Conservation (phyloP, 1,140 invertebrate species). For the Trachelipus rathkii region DNA sequence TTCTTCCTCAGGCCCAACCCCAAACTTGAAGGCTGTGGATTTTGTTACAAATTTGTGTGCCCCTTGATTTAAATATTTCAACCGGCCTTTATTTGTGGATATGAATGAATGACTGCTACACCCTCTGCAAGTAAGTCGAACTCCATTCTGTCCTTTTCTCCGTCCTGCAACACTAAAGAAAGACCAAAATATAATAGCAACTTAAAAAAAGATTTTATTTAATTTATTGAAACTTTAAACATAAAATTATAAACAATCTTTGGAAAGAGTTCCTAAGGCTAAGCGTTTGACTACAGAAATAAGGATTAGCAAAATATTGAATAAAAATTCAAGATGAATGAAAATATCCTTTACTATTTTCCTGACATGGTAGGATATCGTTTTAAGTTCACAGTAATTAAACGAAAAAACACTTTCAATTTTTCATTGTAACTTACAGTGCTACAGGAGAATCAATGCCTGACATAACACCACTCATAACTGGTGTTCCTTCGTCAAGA, state of each 20-base stretch:
- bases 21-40: slow-evolving; percentile 56
- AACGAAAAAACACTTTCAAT: too few species aligned
- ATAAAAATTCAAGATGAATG: too few species aligned
- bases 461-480: slow-evolving; percentile 51
- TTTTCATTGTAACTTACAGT: slow-evolving; percentile 45
- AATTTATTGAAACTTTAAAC: too few species aligned
- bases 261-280: too few species aligned
- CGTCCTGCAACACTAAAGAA: slow-evolving; percentile 50
- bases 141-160: slow-evolving; percentile 57
- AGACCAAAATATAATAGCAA: too few species aligned
- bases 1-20: slow-evolving; percentile 54
- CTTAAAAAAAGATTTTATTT: too few species aligned
- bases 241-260: too few species aligned
- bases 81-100: slow-evolving; percentile 56
- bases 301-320: too few species aligned
- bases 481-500: slow-evolving; percentile 57
- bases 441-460: slow-evolving; percentile 53
- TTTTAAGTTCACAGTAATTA: too few species aligned
- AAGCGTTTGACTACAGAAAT: too few species aligned
- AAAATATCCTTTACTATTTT: too few species aligned
- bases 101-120: slow-evolving; percentile 57
- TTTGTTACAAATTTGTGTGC: slow-evolving; percentile 52
- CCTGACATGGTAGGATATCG: too few species aligned
- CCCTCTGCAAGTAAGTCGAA: slow-evolving; percentile 53
- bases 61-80: slow-evolving; percentile 53